phyloP scores from a whole-genome alignment of 2,113 vertebrate species.

The Cyrtonyx montezumae region DNA sequence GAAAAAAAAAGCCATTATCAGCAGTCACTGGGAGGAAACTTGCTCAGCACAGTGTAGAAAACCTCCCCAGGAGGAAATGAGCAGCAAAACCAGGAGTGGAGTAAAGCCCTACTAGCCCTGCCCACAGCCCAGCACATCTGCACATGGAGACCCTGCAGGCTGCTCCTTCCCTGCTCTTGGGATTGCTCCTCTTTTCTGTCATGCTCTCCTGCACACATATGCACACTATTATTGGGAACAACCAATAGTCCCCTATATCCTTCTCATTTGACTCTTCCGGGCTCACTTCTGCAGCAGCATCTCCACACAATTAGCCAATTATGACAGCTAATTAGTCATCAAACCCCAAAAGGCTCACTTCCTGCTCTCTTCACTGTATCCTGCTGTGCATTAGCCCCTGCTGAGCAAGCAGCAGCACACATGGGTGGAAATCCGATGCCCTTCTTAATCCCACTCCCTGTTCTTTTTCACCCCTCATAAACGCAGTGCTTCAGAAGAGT shows the following conservation, averaged over 20 bases:
- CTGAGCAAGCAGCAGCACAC: background rate
- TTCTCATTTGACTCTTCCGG: background rate
- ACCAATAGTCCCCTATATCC: background rate
- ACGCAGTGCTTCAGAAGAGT: background rate
- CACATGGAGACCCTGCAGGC: rapidly evolving
- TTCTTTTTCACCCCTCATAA: background rate
- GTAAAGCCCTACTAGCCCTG: background rate
- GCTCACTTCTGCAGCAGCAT: background rate
- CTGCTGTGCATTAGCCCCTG: background rate
- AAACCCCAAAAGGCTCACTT: conserved; percentile 20
- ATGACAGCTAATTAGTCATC: conserved; percentile 49
- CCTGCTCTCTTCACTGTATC: background rate
- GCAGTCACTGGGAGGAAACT: background rate
- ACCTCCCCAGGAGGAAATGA: background rate
- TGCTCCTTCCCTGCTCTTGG: background rate
- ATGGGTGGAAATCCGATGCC: background rate
- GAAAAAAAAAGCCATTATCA: background rate
- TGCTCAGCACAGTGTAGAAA: background rate
- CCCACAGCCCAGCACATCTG: background rate
- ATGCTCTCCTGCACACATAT: background rate
- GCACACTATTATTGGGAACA: background rate
- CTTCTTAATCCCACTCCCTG: background rate
- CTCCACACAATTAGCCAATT: conserved; percentile 35
- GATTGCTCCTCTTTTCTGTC: background rate
- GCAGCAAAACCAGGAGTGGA: background rate